Base-by-base conservation (phyloP, 2,888 invertebrate genomes). In the Cerceris rybyensis region DNA sequence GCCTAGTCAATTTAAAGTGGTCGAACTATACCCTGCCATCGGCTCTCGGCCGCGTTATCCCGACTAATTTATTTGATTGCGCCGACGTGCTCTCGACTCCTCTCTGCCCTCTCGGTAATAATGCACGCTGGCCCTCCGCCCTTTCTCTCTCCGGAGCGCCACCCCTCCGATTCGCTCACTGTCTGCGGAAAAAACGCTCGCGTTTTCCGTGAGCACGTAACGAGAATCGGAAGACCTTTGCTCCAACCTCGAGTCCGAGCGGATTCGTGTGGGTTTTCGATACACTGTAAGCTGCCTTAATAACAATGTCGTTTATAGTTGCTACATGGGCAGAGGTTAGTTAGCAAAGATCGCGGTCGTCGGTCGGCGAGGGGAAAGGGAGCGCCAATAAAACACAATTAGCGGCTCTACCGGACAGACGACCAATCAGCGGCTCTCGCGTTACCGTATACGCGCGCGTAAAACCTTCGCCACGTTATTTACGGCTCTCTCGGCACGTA, bases 341-440 rank as follows among this genome's bases (percentile, higher is more conserved):
- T 90, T 89, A 87, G 87, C 83, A 78, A 70, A 81, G 82, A 78
- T 79, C 81, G 78, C 75, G 83, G 80, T 84, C 86, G 89, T 80
- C 73, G 76, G 75, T 66, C 80, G 75, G 60, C 70, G 58, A 74
- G 76, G 60, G 74, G 70, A 57, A 71, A 80, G 84, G 80, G 82
- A 86, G 84, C 83, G 87, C 90, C 90, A 91, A 91, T 91, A 92
- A 92, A 92, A 91, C 90, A 91, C 91, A 91, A 92, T 92, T 92
- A 91, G 90, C 88, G 84, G 81, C 81, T 85, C 80, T 64, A 74
- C 66, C 83, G 79, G 73, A 74, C 78, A 84, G 81, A 28, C 28
- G 28, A 88, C 90, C 90, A 90, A 91, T 91, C 91, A 90, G 87
- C 86, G 83, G 58, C 80, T 73, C 64, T 65, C 83, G 75, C 80